A percentile compares a stretch with the other conserved stretches of the same genome.
Conservation (phyloP, 2,113 vertebrate genomes). For the Callocephalon fimbriatum region DNA sequence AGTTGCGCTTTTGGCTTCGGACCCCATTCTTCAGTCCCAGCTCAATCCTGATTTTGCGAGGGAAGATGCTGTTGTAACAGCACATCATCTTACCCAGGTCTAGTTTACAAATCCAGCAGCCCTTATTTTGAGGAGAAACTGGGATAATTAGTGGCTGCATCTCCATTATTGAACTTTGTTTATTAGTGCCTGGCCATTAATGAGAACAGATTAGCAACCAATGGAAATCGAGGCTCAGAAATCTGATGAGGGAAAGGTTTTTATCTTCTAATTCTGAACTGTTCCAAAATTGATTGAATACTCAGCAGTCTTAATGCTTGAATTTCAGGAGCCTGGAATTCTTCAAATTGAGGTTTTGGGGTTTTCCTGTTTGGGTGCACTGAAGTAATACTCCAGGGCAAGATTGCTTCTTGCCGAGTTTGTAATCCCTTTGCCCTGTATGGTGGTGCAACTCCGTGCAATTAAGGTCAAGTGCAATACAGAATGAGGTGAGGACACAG, state of each 20-base stretch:
- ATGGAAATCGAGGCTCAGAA: not conserved
- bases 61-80: not conserved
- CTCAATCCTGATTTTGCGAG: not conserved
- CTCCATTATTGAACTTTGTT: not conserved
- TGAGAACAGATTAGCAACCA: not conserved
- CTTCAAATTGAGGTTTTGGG: not conserved
- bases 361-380: not conserved
- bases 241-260: not conserved
- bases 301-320: not conserved
- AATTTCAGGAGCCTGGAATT: not conserved
- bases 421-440: not conserved
- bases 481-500: not conserved
- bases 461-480: not conserved
- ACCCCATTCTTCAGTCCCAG: not conserved
- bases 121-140: not conserved
- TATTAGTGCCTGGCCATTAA: not conserved
- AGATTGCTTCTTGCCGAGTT: not conserved
- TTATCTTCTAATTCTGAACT: not conserved
- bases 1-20: not conserved
- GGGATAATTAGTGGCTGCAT: not conserved
- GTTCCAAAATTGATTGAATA: not conserved
- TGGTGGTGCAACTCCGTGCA: not conserved
- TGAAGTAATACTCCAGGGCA: not conserved
- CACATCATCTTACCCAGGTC: not conserved
- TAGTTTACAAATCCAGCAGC: not conserved